Evolutionary conservation across 2,113 vertebrate genomes (phyloP).

Genomic region (Mandrillus leucophaeus): DNA sequence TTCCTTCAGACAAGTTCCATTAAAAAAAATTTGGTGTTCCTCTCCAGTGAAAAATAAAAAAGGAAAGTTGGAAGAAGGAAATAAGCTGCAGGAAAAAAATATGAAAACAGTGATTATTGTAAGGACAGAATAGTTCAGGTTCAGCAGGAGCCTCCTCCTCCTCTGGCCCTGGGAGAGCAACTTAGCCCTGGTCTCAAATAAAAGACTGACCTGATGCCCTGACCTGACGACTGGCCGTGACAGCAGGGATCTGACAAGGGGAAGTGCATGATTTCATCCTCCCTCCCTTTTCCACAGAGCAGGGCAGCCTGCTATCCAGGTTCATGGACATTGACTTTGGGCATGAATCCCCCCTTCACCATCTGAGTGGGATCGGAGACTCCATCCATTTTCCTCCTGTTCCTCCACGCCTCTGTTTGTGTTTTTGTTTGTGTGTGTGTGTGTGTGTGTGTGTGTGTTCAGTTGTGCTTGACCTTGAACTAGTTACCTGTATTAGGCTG

Average conservation of each 20-base stretch:
- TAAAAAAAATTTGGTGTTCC: not conserved
- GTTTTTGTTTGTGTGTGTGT: not conserved
- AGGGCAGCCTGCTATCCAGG: accelerated
- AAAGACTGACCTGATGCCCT: too few relatives aligned
- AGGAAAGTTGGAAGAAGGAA: not conserved
- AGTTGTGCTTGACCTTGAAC: not conserved
- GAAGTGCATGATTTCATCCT: accelerated
- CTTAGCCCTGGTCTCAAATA: too few relatives aligned
- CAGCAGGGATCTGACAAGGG: not conserved
- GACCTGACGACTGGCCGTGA: not conserved
- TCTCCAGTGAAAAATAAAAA: not conserved
- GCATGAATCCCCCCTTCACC: not conserved
- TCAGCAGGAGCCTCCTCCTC: accelerated
- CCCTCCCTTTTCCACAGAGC: too few relatives aligned
- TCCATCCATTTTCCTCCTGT: accelerated
- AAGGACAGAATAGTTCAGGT: not conserved
- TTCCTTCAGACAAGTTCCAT: not conserved
- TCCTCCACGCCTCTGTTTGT: not conserved
- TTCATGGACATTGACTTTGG: accelerated
- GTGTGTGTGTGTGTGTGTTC: too few relatives aligned
- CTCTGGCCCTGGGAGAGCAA: not conserved
- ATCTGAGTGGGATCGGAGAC: not conserved
- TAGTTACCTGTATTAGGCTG: not conserved
- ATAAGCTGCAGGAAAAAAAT: not conserved
- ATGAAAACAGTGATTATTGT: accelerated